phyloP scores from a whole-genome alignment of 1,140 invertebrate species.

The Zaprionus tsacasi region DNA sequence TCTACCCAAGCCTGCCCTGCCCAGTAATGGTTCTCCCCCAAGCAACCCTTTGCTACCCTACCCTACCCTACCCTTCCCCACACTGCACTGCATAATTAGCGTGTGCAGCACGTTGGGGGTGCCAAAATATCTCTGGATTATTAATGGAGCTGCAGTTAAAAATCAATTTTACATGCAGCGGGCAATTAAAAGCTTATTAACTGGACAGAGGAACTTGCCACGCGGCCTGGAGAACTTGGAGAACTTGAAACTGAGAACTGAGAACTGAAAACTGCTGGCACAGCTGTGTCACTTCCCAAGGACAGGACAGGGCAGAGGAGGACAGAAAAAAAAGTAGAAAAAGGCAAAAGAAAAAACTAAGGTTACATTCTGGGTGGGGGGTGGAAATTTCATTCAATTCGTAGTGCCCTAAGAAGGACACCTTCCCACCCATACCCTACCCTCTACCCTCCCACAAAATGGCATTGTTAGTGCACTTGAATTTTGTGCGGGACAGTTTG shows the following conservation, averaged over 20 bases:
- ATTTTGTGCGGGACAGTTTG: slow-evolving; percentile 13
- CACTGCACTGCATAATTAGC: slow-evolving; percentile 56
- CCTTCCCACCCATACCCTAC: background rate
- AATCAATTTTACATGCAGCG: slow-evolving; percentile 35
- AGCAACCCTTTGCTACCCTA: background rate
- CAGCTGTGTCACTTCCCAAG: slow-evolving; percentile 33
- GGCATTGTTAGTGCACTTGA: slow-evolving; percentile 27
- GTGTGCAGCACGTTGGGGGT: background rate
- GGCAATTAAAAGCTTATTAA: slow-evolving; percentile 58
- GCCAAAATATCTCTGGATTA: slow-evolving; percentile 13
- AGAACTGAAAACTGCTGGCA: slow-evolving; percentile 17
- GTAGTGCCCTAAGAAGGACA: slow-evolving; percentile 2
- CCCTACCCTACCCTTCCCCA: background rate
- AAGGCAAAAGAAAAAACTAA: background rate
- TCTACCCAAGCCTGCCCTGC: background rate
- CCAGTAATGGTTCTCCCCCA: no score
- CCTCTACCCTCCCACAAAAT: background rate
- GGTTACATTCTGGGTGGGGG: background rate
- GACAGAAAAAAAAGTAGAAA: background rate
- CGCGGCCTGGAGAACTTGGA: background rate
- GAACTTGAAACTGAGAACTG: slow-evolving; percentile 24
- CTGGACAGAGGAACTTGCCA: slow-evolving; percentile 10
- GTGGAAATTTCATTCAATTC: slow-evolving; percentile 6
- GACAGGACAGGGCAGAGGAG: background rate
- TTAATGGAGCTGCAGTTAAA: slow-evolving; percentile 44